A percentile compares a stretch with the other conserved stretches of the same genome.
Conservation (phyloP, 2,797 vertebrate species). For the Microtus californicus region DNA sequence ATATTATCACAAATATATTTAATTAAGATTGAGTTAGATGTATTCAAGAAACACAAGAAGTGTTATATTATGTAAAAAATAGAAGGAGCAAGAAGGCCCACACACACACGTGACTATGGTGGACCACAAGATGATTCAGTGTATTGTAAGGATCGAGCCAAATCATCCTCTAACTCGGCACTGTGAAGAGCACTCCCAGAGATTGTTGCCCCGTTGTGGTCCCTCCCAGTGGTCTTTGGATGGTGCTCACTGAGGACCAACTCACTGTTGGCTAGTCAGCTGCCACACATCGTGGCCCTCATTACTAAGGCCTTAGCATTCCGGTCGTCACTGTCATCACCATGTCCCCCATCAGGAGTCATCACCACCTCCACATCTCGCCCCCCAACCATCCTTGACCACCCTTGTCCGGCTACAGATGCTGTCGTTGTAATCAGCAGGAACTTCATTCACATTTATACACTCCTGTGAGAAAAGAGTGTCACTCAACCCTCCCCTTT, state of each 20-base stretch:
- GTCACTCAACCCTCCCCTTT: background rate
- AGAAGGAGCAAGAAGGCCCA: background rate
- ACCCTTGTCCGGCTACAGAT: background rate
- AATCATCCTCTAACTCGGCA: background rate
- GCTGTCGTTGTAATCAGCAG: background rate
- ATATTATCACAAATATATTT: background rate
- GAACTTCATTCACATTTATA: background rate
- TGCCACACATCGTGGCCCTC: background rate
- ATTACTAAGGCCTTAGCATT: background rate
- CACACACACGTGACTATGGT: background rate
- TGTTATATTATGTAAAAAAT: background rate
- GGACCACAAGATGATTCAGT: background rate
- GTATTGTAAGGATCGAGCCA: background rate
- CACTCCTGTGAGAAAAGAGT: background rate
- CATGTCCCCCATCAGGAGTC: background rate
- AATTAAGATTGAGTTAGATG: background rate
- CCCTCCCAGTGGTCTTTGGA: background rate
- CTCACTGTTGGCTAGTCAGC: background rate
- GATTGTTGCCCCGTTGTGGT: background rate
- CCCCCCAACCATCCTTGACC: background rate
- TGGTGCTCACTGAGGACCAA: background rate
- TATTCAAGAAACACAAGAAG: background rate
- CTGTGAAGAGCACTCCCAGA: background rate
- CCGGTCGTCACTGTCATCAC: background rate
- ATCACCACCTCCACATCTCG: background rate